Percentiles rank a stretch among this genome's conserved stretches.
phyloP scores from a whole-genome alignment of 2,113 vertebrate genomes.

The Rhegmatorhina hoffmannsi region DNA sequence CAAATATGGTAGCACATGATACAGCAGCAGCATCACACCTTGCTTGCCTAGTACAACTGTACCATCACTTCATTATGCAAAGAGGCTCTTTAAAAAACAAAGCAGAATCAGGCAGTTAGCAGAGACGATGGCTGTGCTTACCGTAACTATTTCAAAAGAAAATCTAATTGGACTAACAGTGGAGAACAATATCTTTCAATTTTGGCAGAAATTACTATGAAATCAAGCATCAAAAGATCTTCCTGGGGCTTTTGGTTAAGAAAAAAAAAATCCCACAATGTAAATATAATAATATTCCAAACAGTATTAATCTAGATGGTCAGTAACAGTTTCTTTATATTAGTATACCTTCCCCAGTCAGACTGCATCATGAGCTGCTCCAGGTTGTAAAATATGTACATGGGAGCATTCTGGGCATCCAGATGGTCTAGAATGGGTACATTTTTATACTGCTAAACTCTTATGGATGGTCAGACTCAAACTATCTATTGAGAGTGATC shows the following conservation, averaged over 20 bases:
- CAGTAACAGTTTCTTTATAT: neutral
- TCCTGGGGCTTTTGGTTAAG: neutral
- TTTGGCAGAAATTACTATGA: neutral
- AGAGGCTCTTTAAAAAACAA: neutral
- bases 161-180: neutral
- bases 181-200: neutral
- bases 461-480: neutral
- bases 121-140: neutral
- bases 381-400: fast-evolving
- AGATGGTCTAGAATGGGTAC: fast-evolving
- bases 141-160: neutral
- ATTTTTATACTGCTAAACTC: neutral
- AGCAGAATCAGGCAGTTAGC: neutral
- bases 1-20: neutral
- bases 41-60: neutral
- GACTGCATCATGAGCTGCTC: neutral
- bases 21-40: neutral
- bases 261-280: neutral
- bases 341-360: neutral
- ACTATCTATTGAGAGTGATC: neutral
- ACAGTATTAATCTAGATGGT: neutral
- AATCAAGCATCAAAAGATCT: neutral
- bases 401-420: neutral
- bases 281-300: neutral
- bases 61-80: neutral